Evolutionary conservation across 1,140 invertebrate species (phyloP), one percentile per base, ranked within the genome.

Genomic region (Pseudomyrmex gracilis): DNA sequence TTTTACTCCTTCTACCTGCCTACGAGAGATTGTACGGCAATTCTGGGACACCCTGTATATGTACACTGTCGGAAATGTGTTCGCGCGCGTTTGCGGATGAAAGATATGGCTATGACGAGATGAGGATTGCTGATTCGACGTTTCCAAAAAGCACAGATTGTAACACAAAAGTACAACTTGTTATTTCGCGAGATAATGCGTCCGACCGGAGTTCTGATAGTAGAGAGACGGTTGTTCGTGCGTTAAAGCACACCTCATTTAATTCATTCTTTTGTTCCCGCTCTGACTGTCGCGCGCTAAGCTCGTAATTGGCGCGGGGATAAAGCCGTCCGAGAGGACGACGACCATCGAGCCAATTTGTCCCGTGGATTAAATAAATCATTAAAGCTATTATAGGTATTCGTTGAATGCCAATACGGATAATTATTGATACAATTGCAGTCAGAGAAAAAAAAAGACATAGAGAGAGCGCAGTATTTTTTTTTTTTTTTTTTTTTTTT

Each of bases 61-160:
- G 34, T 34, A 34, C 34, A 34, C 34, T 34, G 34, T 85, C 68
- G 63, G 63, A 82, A 64, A 71, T 53, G 63, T 64, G 85, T 76
- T 85, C 63, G 67, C 74, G 57, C 47, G 63, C 63, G 85, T 86
- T 67, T 73, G 85, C 53, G 55, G 64, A 86, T 43, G 64, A 68
- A 20, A 43, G 17, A 47, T 55, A 51, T 3, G 47, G 17, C 76
- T 64, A 73, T 82, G 73, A 82, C 60, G 63, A 43, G 24, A 34
- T 4, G 34, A 34, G 34, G 5, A 34, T 34, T 34, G 34, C 34
- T 5, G 5, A 34, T 34, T 34, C 34, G 1, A 4, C 12, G 49
- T 51, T 8, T 45, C 5, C 57, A 17, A 55, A 57, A n/a, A 55
- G 47, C 57, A 73, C 47, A 43, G 15, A 7, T 34, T 34, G 34